Conservation (phyloP, 2,888 invertebrate genomes). For the Troides oblongomaculatus region DNA sequence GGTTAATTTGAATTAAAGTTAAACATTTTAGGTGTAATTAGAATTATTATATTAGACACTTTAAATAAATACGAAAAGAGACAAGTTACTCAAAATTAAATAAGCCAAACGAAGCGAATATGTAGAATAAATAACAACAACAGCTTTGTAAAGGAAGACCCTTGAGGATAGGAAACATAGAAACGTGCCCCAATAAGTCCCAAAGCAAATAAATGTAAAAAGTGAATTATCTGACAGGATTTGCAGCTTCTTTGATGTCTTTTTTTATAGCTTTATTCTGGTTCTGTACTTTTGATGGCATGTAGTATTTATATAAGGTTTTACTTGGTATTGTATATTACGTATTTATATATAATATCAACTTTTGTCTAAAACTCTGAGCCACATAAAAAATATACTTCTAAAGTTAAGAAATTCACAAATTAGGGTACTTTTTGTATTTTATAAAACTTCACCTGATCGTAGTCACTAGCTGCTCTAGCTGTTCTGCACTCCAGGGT, state of each 20-base stretch:
- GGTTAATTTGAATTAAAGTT: too few species aligned
- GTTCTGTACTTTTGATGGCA: neutral
- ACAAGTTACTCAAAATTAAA: neutral
- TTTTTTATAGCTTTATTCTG: conserved; percentile 9
- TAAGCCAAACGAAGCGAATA: neutral
- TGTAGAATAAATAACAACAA: neutral
- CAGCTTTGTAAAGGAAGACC: conserved; percentile 13
- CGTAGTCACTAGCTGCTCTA: too few species aligned
- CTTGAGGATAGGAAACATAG: conserved; percentile 7
- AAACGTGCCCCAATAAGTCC: conserved; percentile 9
- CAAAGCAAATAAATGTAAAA: conserved; percentile 26
- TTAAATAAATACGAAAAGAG: neutral
- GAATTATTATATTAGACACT: too few species aligned
- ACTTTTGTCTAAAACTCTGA: neutral
- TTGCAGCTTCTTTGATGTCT: conserved; percentile 11
- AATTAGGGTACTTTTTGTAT: too few species aligned
- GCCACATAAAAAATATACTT: too few species aligned
- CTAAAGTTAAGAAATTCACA: too few species aligned
- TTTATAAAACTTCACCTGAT: too few species aligned
- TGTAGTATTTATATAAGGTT: neutral
- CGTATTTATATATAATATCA: neutral
- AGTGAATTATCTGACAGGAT: conserved; percentile 21
- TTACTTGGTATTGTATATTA: neutral
- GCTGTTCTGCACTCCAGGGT: too few species aligned
- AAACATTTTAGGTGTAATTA: too few species aligned